Evolutionary conservation across 2,888 invertebrate species (phyloP).

Genomic region (Spilosoma lubricipeda): DNA sequence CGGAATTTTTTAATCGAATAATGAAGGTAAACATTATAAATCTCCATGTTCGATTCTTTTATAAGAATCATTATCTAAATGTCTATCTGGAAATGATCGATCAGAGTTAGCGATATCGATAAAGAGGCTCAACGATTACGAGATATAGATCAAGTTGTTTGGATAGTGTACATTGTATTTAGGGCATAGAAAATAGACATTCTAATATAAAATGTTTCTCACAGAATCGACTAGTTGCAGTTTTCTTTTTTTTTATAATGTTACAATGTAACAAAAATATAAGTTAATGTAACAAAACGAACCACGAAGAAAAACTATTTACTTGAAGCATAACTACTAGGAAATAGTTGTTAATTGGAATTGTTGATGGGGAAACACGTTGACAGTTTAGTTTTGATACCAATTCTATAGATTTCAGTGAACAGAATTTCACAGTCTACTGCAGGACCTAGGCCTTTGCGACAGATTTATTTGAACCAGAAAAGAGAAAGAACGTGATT

Average conservation of each 20-base stretch:
- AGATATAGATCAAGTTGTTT: slow-evolving; percentile 75
- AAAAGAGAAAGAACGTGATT: no score
- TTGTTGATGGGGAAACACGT: no score
- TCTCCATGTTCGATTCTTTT: slow-evolving; percentile 58
- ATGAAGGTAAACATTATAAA: slow-evolving; percentile 66
- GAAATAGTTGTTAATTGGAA: no score
- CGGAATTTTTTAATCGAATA: slow-evolving; percentile 52
- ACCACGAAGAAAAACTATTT: no score
- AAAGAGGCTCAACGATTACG: slow-evolving; percentile 71
- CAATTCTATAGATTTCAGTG: no score
- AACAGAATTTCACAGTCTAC: no score
- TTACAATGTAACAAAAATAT: neutral
- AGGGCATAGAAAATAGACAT: slow-evolving; percentile 41
- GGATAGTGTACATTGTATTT: slow-evolving; percentile 63
- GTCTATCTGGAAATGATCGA: slow-evolving; percentile 77
- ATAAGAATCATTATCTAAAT: slow-evolving; percentile 76
- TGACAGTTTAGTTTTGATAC: no score
- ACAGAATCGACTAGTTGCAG: neutral
- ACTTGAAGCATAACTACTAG: no score
- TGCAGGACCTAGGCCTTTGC: no score
- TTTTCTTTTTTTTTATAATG: neutral
- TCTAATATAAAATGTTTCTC: neutral
- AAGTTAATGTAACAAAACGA: no score
- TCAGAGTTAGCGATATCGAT: slow-evolving; percentile 74
- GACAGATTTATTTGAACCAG: no score